A percentile compares a stretch with the other conserved stretches of the same genome.
These are phyloP conservation scores for Zootoca vivipara DNA, from an alignment of 2,113 vertebrate species.

Conservation along the genomic window DNA sequence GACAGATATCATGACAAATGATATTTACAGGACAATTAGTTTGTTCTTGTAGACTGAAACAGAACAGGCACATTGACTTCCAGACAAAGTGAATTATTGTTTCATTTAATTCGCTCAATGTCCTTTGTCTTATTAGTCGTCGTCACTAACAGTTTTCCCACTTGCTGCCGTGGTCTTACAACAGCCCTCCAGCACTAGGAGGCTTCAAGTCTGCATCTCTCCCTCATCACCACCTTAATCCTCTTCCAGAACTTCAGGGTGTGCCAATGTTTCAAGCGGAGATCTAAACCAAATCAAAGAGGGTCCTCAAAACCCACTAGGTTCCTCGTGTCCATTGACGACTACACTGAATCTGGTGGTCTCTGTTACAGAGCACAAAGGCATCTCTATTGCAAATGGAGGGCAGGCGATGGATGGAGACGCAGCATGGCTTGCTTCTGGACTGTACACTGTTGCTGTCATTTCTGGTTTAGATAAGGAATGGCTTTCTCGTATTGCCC, in stretches of 20 bases:
- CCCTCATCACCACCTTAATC: neutral
- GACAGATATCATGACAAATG: neutral
- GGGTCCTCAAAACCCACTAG: neutral
- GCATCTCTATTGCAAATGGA: constrained; percentile 12
- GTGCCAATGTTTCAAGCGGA: neutral
- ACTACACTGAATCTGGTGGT: constrained; percentile 10
- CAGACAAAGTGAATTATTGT: neutral
- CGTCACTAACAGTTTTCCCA: neutral
- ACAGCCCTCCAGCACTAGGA: neutral
- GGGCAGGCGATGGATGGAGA: neutral
- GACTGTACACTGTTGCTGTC: constrained; percentile 34
- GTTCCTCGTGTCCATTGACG: constrained; percentile 27
- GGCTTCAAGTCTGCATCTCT: neutral
- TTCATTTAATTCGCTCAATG: neutral
- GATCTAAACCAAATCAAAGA: neutral
- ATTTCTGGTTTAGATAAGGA: constrained; percentile 27
- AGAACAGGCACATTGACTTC: neutral
- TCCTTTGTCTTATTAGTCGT: neutral
- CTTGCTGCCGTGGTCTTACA: neutral
- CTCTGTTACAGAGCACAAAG: constrained; percentile 30
- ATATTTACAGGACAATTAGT: neutral
- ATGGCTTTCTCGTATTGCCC: neutral
- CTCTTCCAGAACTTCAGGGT: neutral
- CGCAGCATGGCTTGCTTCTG: neutral
- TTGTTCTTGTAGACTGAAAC: neutral